Evolutionary conservation across 1,140 invertebrate species (phyloP), one percentile per base, ranked within the genome.

Genomic region (Ridgeia piscesae): DNA sequence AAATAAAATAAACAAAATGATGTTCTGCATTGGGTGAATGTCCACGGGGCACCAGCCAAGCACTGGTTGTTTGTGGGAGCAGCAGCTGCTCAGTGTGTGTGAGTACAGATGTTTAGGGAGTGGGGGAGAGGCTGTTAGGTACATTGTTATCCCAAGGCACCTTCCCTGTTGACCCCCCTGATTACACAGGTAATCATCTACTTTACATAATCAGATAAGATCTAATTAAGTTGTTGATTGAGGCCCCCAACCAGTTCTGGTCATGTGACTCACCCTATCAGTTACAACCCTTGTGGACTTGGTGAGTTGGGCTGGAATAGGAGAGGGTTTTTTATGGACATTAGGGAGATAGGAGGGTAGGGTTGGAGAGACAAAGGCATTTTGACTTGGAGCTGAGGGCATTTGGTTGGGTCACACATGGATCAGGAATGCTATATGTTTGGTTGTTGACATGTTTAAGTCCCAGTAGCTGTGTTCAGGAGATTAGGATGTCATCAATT

Each of bases 221-320:
- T 77, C 58, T 77, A 77, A 77, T 77, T 77, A 77, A 77, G 58
- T 77, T 77, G 17, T 77, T 77, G 58, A 77, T 77, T 77, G 58
- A 77, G 58, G 11, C 58, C 17, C 58, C 58, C 27, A 21, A 31
- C 27, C 58, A 27, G 58, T 21, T 50, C 58, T 77, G 58, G 42
- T 77, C 58, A 77, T 77, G 58, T 77, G 58, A 77, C 58, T 21
- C 11, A 77, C 17, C 17, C 17, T 77, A 77, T 77, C 27, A 77
- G 58, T 77, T 77, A 77, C 58, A 77, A 77, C 58, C 58, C 58
- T 31, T 21, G 58, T 77, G 58, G 58, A 77, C 58, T 77, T 27
- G 58, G 58, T 77, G 27, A 77, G 58, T 21, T 31, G 42, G 42
- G 42, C 11, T 42, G 58, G 58, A 77, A 77, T 6, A 21, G 58